Percentiles rank a stretch among this genome's conserved stretches.
Conservation (phyloP, 2,888 invertebrate genomes). For the Andrena flavipes region DNA sequence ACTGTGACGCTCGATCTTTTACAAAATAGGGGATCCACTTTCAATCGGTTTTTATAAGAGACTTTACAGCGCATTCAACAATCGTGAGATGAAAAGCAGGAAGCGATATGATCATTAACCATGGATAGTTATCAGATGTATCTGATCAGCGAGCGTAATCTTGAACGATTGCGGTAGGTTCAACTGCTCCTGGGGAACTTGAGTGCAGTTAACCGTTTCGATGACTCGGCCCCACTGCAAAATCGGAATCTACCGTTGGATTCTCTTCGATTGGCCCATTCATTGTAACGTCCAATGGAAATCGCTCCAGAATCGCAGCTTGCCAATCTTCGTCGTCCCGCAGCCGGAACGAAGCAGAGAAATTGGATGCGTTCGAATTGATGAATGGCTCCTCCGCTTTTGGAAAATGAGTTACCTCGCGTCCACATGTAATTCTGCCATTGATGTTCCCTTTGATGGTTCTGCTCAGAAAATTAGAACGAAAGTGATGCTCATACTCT, state of each 20-base stretch:
- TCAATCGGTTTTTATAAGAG: not conserved
- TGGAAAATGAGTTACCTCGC: slow-evolving; percentile 62
- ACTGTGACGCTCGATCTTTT: not conserved
- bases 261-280: slow-evolving; percentile 72
- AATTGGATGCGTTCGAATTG: slow-evolving; percentile 58
- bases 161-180: slow-evolving; percentile 27
- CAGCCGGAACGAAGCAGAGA: slow-evolving; percentile 56
- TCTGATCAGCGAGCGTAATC: slow-evolving; percentile 40
- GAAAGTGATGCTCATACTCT: not conserved
- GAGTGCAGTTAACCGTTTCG: slow-evolving; percentile 45
- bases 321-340: slow-evolving; percentile 72
- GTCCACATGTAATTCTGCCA: slow-evolving; percentile 47
- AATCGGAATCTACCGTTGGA: slow-evolving; percentile 68
- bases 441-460: slow-evolving; percentile 37
- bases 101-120: slow-evolving; percentile 39
- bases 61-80: slow-evolving; percentile 15
- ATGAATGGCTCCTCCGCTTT: slow-evolving; percentile 58
- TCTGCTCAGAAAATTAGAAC: slow-evolving; percentile 8
- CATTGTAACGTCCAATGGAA: slow-evolving; percentile 76
- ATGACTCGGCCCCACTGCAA: slow-evolving; percentile 67
- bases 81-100: slow-evolving; percentile 41
- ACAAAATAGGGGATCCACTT: slow-evolving; percentile 1
- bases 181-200: slow-evolving; percentile 39
- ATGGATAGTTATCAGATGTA: slow-evolving; percentile 54
- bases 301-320: slow-evolving; percentile 70